Conservation (phyloP, 1,140 invertebrate genomes). For the Orius insidiosus region DNA sequence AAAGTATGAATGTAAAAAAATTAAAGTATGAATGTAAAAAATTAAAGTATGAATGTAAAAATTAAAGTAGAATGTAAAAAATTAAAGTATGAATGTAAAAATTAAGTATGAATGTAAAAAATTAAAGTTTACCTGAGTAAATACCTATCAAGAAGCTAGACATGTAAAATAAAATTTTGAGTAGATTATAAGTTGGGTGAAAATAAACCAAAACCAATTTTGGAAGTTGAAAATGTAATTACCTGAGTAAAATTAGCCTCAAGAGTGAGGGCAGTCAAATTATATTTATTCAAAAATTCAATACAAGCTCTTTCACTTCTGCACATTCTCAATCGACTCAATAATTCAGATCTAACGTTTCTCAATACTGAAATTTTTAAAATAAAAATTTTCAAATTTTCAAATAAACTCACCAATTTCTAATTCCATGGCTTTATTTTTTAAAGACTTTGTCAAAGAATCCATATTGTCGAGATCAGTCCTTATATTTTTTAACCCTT, state of each 20-base stretch:
- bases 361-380: constrained; percentile 36
- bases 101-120: too few species aligned
- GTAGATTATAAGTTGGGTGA: too few species aligned
- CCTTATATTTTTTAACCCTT: constrained; percentile 41
- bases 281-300: constrained; percentile 40
- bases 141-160: constrained; percentile 19
- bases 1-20: too few species aligned
- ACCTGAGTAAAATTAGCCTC: constrained; percentile 47
- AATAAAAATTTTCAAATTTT: not conserved
- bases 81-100: too few species aligned
- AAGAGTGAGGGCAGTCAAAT: constrained; percentile 41
- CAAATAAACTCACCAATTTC: constrained; percentile 21
- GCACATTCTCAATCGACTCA: constrained; percentile 40
- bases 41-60: too few species aligned
- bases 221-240: too few species aligned
- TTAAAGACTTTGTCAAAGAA: constrained; percentile 18
- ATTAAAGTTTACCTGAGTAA: constrained; percentile 16
- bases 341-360: constrained; percentile 42
- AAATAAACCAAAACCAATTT: too few species aligned
- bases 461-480: constrained; percentile 31
- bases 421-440: constrained; percentile 20
- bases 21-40: too few species aligned
- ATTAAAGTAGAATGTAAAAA: too few species aligned
- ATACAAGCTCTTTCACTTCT: constrained; percentile 35
- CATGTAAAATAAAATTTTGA: constrained; percentile 17